These are phyloP conservation scores for Typhlichthys eigenmanni DNA, from an alignment of 2,797 vertebrate genomes.

Conservation along the genomic window DNA sequence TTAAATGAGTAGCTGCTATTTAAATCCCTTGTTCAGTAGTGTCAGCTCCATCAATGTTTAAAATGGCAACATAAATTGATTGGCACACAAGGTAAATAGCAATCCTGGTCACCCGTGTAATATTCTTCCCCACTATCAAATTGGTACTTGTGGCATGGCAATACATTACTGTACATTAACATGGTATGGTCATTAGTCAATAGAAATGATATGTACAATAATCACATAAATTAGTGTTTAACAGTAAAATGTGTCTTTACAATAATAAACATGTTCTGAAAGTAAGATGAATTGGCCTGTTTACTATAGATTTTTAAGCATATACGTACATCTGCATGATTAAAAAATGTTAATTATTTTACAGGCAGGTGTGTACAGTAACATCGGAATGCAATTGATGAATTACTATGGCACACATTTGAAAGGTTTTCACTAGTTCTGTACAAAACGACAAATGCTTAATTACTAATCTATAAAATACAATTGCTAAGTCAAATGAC, in stretches of 20 bases:
- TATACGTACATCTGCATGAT: too few relatives aligned
- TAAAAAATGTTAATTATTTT: not conserved
- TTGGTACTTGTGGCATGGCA: conserved; percentile 51
- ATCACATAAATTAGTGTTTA: conserved; percentile 37
- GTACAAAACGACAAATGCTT: conserved; percentile 61
- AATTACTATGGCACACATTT: conserved; percentile 52
- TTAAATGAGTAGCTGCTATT: not conserved
- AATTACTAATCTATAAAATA: conserved; percentile 74
- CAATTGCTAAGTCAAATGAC: conserved; percentile 64
- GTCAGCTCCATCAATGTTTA: too few relatives aligned
- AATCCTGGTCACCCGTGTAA: too few relatives aligned
- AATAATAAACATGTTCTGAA: too few relatives aligned
- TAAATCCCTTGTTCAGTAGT: too few relatives aligned
- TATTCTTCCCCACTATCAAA: too few relatives aligned
- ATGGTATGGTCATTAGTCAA: conserved; percentile 29
- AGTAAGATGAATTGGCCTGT: too few relatives aligned
- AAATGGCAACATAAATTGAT: too few relatives aligned
- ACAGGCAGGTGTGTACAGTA: not conserved
- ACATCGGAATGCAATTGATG: not conserved
- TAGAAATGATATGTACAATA: conserved; percentile 48
- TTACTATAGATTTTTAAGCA: too few relatives aligned
- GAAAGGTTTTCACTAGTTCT: conserved; percentile 57
- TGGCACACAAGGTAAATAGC: too few relatives aligned
- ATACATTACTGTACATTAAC: conserved; percentile 46
- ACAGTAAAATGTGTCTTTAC: too few relatives aligned